phyloP scores from a whole-genome alignment of 2,888 invertebrate genomes.

The Zelleria hepariella region DNA sequence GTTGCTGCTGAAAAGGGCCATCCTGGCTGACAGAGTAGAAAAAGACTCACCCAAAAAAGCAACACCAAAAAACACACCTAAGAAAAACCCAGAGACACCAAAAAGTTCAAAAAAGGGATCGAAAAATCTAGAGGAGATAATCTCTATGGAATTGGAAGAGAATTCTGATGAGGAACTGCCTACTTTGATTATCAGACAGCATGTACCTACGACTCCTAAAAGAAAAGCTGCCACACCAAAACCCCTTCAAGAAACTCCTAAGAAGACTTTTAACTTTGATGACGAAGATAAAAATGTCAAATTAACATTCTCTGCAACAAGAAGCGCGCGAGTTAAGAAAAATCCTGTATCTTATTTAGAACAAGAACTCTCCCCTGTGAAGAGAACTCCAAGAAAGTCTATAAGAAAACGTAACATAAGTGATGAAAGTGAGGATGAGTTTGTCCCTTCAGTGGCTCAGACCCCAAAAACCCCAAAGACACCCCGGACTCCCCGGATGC shows the following conservation, averaged over 20 bases:
- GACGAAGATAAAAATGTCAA: slow-evolving; percentile 33
- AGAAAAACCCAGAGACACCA: slow-evolving; percentile 27
- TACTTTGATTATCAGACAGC: slow-evolving; percentile 50
- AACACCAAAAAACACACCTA: slow-evolving; percentile 26
- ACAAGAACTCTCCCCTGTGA: slow-evolving; percentile 3
- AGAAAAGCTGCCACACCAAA: slow-evolving; percentile 38
- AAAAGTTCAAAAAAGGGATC: slow-evolving; percentile 33
- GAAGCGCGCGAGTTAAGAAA: slow-evolving; percentile 31
- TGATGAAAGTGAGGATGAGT: slow-evolving; percentile 48
- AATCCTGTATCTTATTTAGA: slow-evolving; percentile 3
- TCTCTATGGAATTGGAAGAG: slow-evolving; percentile 54
- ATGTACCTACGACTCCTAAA: slow-evolving; percentile 44
- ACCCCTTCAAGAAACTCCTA: slow-evolving; percentile 41
- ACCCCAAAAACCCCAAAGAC: slow-evolving; percentile 19
- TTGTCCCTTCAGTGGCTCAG: slow-evolving; percentile 29
- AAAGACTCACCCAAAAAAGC: slow-evolving; percentile 44
- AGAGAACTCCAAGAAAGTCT: slow-evolving; percentile 33
- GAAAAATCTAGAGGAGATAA: slow-evolving; percentile 39
- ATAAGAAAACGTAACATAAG: slow-evolving; percentile 21
- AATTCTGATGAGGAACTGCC: slow-evolving; percentile 59
- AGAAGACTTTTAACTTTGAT: slow-evolving; percentile 46
- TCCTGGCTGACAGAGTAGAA: slow-evolving; percentile 52
- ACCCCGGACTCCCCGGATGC: slow-evolving; percentile 25
- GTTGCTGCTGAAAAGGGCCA: slow-evolving; percentile 57
- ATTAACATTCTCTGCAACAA: slow-evolving; percentile 24